Percentiles rank a stretch among this genome's conserved stretches.
phyloP scores from a whole-genome alignment of 1,140 invertebrate genomes.

The Himalopsyche phryganea region DNA sequence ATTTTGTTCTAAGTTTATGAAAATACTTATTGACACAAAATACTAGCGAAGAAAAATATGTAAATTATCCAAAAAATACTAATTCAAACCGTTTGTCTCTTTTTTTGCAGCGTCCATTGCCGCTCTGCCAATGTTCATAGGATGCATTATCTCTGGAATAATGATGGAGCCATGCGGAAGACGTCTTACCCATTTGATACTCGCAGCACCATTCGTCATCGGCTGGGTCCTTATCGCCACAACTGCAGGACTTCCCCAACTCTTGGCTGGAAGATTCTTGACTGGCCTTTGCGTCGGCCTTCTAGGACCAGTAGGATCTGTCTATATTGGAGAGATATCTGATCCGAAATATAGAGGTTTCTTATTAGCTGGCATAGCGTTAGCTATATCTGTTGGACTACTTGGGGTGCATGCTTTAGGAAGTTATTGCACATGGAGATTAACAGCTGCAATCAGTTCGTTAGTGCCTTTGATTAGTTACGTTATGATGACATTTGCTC shows the following conservation, averaged over 20 bases:
- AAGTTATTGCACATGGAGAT: constrained; percentile 58
- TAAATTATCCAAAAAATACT: too few relatives aligned
- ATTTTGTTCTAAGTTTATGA: too few relatives aligned
- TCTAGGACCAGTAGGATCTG: constrained; percentile 49
- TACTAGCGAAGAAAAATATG: too few relatives aligned
- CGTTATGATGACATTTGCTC: constrained; percentile 51
- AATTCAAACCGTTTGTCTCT: constrained; percentile 12
- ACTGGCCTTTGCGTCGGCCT: constrained; percentile 59
- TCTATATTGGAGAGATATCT: constrained; percentile 58
- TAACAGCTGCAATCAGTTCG: constrained; percentile 53
- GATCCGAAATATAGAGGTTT: constrained; percentile 57
- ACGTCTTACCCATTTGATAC: constrained; percentile 56
- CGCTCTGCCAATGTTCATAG: constrained; percentile 57
- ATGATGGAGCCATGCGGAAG: constrained; percentile 67
- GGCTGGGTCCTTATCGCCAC: constrained; percentile 65
- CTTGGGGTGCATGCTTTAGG: constrained; percentile 57
- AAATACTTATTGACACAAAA: too few relatives aligned
- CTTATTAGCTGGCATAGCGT: constrained; percentile 53
- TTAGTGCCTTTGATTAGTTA: constrained; percentile 51
- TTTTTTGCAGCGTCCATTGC: constrained; percentile 54
- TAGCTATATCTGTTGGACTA: constrained; percentile 56
- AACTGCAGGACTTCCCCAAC: constrained; percentile 46
- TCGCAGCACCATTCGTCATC: constrained; percentile 59
- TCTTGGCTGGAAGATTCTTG: constrained; percentile 64
- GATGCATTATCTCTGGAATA: constrained; percentile 57